These are phyloP conservation scores for Oceanites oceanicus DNA, from an alignment of 2,113 vertebrate genomes.

Conservation along the genomic window DNA sequence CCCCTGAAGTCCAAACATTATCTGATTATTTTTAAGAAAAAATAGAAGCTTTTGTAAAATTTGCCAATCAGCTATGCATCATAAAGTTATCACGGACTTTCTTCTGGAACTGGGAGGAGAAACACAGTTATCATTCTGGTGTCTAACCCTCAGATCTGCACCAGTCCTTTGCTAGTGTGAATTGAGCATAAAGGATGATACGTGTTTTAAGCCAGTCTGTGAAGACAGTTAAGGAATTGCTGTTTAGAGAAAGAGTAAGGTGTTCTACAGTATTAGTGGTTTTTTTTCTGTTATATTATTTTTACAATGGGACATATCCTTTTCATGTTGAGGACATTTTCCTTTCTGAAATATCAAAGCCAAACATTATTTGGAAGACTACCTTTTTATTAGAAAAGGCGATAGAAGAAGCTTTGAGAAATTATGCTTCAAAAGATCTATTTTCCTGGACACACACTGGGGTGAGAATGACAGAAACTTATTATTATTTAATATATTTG, in stretches of 20 bases:
- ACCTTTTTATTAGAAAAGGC: neutral
- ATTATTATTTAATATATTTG: neutral
- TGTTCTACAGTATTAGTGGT: neutral
- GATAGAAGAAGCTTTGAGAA: neutral
- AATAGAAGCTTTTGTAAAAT: neutral
- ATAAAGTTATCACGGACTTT: neutral
- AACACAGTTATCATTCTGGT: neutral
- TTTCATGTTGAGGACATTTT: neutral
- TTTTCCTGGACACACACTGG: neutral
- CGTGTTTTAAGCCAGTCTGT: neutral
- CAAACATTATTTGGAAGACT: neutral
- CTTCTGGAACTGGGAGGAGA: neutral
- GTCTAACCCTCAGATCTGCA: neutral
- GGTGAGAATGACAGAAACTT: neutral
- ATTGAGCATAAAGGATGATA: neutral
- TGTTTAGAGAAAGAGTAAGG: neutral
- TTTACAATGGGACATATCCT: neutral
- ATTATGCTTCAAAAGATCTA: neutral
- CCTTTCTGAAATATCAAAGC: neutral
- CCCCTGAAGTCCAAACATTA: neutral
- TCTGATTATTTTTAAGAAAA: neutral
- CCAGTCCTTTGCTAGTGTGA: neutral
- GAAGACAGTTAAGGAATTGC: neutral
- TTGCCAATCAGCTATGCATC: neutral
- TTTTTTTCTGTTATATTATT: neutral